A percentile compares a stretch with the other conserved stretches of the same genome.
These are phyloP conservation scores for Antigone vipio DNA, from an alignment of 2,113 vertebrate genomes.

Conservation along the genomic window DNA sequence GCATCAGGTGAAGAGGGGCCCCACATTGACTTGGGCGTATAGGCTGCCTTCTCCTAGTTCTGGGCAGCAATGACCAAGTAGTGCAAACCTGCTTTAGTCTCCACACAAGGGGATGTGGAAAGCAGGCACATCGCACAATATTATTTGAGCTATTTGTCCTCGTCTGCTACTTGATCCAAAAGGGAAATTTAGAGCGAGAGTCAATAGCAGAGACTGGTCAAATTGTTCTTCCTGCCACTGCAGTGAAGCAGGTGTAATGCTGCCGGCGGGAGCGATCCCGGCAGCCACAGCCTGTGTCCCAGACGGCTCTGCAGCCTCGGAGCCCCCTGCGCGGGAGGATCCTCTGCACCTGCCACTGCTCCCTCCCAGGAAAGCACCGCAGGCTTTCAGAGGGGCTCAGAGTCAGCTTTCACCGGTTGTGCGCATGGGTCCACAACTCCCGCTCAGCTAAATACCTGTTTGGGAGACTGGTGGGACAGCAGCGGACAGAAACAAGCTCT, in stretches of 20 bases:
- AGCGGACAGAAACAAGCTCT: not conserved
- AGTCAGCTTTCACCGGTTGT: not conserved
- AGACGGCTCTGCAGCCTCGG: not conserved
- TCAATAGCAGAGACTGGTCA: not conserved
- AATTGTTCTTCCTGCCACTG: not conserved
- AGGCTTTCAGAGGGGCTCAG: not conserved
- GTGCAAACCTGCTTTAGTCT: not conserved
- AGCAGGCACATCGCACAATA: not conserved
- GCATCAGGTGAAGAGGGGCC: not conserved
- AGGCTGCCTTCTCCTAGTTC: not conserved
- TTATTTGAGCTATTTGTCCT: not conserved
- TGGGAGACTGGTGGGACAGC: not conserved
- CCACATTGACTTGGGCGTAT: fast-evolving
- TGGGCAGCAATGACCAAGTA: not conserved
- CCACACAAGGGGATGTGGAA: not conserved
- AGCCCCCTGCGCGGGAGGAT: too few species aligned
- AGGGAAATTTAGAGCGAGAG: not conserved
- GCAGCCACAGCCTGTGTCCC: not conserved
- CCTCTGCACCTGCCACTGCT: not conserved
- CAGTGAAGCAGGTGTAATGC: not conserved
- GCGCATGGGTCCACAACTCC: not conserved
- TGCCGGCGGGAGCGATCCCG: not conserved
- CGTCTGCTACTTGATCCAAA: not conserved
- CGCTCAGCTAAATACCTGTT: not conserved
- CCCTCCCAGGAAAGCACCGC: fast-evolving